These are phyloP conservation scores for Parambassis ranga DNA, from an alignment of 2,797 vertebrate genomes.

Conservation along the genomic window DNA sequence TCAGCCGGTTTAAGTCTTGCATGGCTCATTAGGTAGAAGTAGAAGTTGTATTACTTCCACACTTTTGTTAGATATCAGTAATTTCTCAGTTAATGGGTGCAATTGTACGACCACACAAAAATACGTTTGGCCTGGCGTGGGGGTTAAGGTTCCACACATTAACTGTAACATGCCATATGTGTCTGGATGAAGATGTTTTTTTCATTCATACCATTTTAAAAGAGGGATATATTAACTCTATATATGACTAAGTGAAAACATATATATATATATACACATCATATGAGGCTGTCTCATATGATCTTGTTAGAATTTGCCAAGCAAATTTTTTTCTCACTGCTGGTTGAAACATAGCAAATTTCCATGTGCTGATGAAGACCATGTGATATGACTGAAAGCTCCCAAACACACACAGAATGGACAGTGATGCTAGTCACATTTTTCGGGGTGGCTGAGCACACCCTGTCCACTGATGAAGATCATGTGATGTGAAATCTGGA, in stretches of 20 bases:
- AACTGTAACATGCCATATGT: background rate
- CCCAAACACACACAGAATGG: background rate
- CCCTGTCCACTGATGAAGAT: no score
- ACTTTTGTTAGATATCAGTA: background rate
- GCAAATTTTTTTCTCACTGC: no score
- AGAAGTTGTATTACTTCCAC: background rate
- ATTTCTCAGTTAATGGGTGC: background rate
- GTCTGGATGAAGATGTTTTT: background rate
- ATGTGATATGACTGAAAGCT: background rate
- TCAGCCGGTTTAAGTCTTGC: background rate
- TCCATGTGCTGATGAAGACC: background rate
- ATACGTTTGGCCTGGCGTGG: fast-evolving
- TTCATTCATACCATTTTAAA: no score
- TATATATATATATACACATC: no score
- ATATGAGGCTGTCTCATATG: no score
- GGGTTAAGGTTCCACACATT: background rate
- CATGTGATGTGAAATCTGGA: no score
- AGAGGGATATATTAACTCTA: no score
- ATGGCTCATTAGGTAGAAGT: conserved; percentile 1
- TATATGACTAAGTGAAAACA: no score
- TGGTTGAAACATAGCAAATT: no score
- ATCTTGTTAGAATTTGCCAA: no score
- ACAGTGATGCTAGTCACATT: no score
- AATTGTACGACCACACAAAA: background rate
- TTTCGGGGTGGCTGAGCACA: no score